Percentiles rank a stretch among this genome's conserved stretches.
phyloP scores from a whole-genome alignment of 2,888 invertebrate species.

The Salpingus planirostris region DNA sequence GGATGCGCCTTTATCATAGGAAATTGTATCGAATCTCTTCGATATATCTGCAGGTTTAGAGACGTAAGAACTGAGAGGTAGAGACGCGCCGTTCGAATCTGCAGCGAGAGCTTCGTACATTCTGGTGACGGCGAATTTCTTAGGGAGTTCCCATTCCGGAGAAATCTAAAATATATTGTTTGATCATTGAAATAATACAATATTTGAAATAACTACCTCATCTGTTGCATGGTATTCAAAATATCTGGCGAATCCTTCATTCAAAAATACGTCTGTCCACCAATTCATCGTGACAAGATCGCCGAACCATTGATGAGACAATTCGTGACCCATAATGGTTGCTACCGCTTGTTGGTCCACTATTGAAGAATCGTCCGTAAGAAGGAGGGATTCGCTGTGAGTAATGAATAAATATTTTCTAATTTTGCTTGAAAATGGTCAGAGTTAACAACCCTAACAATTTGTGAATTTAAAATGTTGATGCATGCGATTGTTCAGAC shows the following conservation, averaged over 20 bases:
- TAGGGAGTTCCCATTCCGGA: slow-evolving; percentile 48
- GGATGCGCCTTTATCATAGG: slow-evolving; percentile 23
- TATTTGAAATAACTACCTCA: slow-evolving; percentile 33
- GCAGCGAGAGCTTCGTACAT: slow-evolving; percentile 44
- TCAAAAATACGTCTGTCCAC: slow-evolving; percentile 69
- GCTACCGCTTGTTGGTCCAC: slow-evolving; percentile 60
- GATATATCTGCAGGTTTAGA: slow-evolving; percentile 10
- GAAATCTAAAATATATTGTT: neutral
- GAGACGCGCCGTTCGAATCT: slow-evolving; percentile 9
- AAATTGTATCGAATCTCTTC: slow-evolving; percentile 14
- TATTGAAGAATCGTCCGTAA: too few species aligned
- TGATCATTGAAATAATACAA: neutral
- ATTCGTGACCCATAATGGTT: slow-evolving; percentile 64
- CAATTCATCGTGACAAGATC: slow-evolving; percentile 65
- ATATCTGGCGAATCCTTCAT: slow-evolving; percentile 65
- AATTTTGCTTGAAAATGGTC: too few species aligned
- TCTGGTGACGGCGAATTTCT: slow-evolving; percentile 59
- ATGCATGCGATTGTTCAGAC: too few species aligned
- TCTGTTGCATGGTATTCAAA: slow-evolving; percentile 61
- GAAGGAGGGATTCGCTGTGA: too few species aligned
- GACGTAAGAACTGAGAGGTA: slow-evolving; percentile 9
- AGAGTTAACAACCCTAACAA: too few species aligned
- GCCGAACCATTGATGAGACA: slow-evolving; percentile 79
- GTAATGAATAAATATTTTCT: too few species aligned
- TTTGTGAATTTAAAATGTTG: too few species aligned